A percentile compares a stretch with the other conserved stretches of the same genome.
Evolutionary conservation across 2,797 vertebrate genomes (phyloP).

Genomic region (Brachyrhaphis roseni): DNA sequence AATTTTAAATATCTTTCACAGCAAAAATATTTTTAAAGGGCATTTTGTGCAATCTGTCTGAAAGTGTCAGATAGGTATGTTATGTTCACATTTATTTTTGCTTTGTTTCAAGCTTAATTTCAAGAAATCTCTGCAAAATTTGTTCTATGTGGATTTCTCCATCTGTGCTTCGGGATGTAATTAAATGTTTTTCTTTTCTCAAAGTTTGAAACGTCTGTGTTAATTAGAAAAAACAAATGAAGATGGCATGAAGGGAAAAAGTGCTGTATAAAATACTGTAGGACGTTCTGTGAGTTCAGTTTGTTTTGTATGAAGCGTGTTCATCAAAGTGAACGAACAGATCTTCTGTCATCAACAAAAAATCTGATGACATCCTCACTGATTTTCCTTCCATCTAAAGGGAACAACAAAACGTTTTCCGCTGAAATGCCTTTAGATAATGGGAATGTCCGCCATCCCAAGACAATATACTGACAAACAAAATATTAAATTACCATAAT

Average conservation of each 20-base stretch:
- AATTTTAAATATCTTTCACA: neutral
- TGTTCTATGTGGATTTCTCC: neutral
- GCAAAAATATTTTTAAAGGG: neutral
- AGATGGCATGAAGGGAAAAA: neutral
- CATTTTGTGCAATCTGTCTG: neutral
- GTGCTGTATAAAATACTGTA: neutral
- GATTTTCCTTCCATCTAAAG: neutral
- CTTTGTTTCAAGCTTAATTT: neutral
- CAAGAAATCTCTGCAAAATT: neutral
- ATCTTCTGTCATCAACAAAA: neutral
- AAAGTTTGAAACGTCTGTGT: neutral
- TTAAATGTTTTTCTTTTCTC: neutral
- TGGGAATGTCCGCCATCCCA: neutral
- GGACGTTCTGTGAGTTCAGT: neutral
- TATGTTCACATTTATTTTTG: neutral
- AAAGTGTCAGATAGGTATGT: neutral
- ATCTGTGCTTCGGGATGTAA: neutral
- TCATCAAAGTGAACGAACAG: neutral
- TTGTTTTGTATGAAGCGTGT: neutral
- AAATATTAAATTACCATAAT: neutral
- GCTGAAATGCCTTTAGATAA: neutral
- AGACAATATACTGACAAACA: too few species aligned
- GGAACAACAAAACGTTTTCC: neutral
- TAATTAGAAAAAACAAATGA: neutral
- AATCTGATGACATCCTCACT: neutral